Conservation (phyloP, 2,797 vertebrate genomes). For the Ctenosaura bakeri region DNA sequence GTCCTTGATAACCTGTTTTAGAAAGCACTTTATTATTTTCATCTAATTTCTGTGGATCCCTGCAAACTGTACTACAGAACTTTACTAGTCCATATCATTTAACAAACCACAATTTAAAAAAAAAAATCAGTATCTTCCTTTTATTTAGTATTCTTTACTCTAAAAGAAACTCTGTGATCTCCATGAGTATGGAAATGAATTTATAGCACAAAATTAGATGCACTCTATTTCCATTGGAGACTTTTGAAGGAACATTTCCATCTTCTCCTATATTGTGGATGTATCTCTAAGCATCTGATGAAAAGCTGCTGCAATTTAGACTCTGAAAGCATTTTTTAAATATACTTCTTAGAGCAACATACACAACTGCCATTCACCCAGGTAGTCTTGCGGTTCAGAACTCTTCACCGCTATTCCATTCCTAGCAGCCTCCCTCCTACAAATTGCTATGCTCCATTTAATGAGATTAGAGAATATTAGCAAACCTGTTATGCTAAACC, state of each 20-base stretch:
- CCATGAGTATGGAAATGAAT: not conserved
- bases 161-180: not conserved
- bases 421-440: slow-evolving; percentile 32
- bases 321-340: slow-evolving; percentile 49
- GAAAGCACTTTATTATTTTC: not conserved
- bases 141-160: not conserved
- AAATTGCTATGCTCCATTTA: slow-evolving; percentile 57
- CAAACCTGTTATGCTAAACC: slow-evolving; percentile 65
- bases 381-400: slow-evolving; percentile 44
- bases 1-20: not conserved
- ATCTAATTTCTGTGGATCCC: not conserved
- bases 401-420: slow-evolving; percentile 40
- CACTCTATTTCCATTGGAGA: not conserved
- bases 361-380: slow-evolving; percentile 36
- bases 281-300: slow-evolving; percentile 16
- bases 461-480: slow-evolving; percentile 72
- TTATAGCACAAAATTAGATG: slow-evolving; percentile 8
- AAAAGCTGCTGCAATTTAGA: slow-evolving; percentile 43
- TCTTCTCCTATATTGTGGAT: slow-evolving; percentile 5
- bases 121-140: not conserved
- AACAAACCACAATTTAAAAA: not conserved
- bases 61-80: not conserved
- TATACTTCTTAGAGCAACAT: slow-evolving; percentile 53
- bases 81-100: not conserved
- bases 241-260: not conserved